Evolutionary conservation across 2,888 invertebrate genomes (phyloP).

Genomic region (Lasioglossum calceatum): DNA sequence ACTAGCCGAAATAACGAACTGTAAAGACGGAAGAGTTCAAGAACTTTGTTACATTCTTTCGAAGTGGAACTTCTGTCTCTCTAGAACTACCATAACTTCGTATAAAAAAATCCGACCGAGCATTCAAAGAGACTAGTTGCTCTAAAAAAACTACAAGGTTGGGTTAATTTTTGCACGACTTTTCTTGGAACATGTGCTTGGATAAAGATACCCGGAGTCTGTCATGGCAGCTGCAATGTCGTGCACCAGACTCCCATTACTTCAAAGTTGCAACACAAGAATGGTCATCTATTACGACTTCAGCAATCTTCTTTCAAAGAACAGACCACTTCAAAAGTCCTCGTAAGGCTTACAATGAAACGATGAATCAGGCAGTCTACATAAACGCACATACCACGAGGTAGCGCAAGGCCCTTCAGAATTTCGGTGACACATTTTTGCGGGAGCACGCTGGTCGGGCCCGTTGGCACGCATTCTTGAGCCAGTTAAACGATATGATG

Average conservation of each 20-base stretch:
- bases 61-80: no score
- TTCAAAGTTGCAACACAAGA: background rate
- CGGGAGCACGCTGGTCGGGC: background rate
- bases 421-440: constrained; percentile 1
- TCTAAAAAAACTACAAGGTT: background rate
- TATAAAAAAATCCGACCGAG: no score
- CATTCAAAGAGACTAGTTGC: background rate
- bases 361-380: background rate
- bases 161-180: background rate
- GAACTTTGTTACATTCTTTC: no score
- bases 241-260: background rate
- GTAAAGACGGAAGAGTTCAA: no score
- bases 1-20: no score
- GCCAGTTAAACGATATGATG: constrained; percentile 60
- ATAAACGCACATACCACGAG: background rate
- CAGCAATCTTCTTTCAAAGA: background rate
- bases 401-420: background rate
- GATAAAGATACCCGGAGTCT: background rate
- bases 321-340: background rate
- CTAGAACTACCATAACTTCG: no score
- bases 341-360: background rate
- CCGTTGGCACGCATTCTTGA: constrained; percentile 47
- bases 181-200: background rate
- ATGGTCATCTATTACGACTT: background rate
- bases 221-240: background rate